Conservation (phyloP, 64 coral and sea anemone genomes). For the Montipora cactus region DNA sequence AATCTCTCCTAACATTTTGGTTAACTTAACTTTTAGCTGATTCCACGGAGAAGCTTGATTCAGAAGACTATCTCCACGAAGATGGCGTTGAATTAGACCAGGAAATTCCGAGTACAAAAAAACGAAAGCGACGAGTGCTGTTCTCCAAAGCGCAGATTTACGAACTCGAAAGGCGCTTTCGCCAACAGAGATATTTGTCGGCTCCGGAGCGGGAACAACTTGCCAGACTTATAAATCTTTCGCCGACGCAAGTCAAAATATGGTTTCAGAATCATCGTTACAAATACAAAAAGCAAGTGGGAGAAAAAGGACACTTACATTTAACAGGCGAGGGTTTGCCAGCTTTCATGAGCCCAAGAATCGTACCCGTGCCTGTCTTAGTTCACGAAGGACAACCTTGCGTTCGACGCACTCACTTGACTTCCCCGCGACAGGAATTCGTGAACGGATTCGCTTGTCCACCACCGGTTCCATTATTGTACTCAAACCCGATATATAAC, state of each 20-base stretch:
- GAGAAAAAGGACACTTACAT: conserved; percentile 56
- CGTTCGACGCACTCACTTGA: neutral
- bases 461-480: conserved; percentile 38
- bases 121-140: conserved; percentile 72
- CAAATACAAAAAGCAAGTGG: conserved; percentile 71
- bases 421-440: conserved; percentile 34
- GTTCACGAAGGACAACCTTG: conserved; percentile 51
- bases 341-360: conserved; percentile 17
- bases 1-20: neutral
- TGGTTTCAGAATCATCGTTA: conserved; percentile 94
- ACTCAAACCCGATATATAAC: conserved; percentile 25
- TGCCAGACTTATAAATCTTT: conserved; percentile 77
- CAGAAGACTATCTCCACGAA: conserved; percentile 20
- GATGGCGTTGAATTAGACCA: conserved; percentile 14
- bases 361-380: conserved; percentile 15
- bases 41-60: conserved; percentile 36
- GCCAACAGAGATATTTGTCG: conserved; percentile 75
- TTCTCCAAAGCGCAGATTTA: conserved; percentile 85
- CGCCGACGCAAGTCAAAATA: conserved; percentile 87
- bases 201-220: conserved; percentile 85
- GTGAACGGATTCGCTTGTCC: conserved; percentile 23
- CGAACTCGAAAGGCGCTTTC: conserved; percentile 82
- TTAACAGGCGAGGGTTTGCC: conserved; percentile 28
- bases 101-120: conserved; percentile 60
- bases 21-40: conserved; percentile 6